A percentile compares a stretch with the other conserved stretches of the same genome.
Evolutionary conservation across 2,113 vertebrate genomes (phyloP).

Genomic region (Sakesphorus luctuosus): DNA sequence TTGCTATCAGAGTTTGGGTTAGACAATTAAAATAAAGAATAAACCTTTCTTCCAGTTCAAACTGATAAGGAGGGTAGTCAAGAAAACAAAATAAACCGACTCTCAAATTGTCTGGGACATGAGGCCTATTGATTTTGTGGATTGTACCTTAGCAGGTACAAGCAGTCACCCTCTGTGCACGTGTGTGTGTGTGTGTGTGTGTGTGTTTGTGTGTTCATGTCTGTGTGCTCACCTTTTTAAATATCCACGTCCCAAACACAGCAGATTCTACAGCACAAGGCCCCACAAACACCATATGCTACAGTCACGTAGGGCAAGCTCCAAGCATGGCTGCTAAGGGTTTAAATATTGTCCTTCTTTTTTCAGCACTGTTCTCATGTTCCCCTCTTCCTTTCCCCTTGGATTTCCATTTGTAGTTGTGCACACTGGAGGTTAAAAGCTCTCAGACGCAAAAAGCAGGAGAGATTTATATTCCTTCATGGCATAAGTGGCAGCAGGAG

Average conservation of each 20-base stretch:
- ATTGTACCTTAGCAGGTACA: not conserved
- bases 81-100: not conserved
- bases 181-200: not conserved
- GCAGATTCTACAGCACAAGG: not conserved
- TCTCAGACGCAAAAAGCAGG: not conserved
- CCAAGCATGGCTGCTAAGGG: not conserved
- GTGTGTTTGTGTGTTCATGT: not conserved
- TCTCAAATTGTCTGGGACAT: not conserved
- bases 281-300: fast-evolving
- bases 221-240: not conserved
- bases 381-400: not conserved
- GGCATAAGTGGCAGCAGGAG: not conserved
- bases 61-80: not conserved
- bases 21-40: not conserved
- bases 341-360: not conserved
- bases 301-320: not conserved
- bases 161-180: not conserved
- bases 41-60: not conserved
- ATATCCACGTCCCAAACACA: not conserved
- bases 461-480: not conserved
- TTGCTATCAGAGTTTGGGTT: not conserved
- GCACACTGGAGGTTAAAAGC: not conserved
- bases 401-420: not conserved
- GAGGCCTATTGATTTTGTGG: not conserved
- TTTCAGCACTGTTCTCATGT: not conserved